A percentile compares a stretch with the other conserved stretches of the same genome.
phyloP scores from a whole-genome alignment of 2,113 vertebrate species.

The Crotalus horridus region DNA sequence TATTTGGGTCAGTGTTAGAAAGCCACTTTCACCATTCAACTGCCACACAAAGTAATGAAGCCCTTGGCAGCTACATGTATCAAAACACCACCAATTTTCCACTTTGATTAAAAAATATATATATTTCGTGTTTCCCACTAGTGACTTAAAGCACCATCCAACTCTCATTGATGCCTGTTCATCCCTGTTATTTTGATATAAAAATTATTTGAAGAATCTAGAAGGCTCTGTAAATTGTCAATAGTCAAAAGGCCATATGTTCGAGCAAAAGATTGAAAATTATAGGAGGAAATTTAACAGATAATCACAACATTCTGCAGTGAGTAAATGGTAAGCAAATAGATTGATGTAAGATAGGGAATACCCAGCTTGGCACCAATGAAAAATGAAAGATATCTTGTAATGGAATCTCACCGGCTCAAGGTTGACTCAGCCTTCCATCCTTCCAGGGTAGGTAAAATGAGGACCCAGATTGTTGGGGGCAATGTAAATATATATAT shows the following conservation, averaged over 20 bases:
- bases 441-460: too few relatives aligned
- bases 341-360: background rate
- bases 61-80: background rate
- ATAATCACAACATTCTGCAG: background rate
- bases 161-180: background rate
- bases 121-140: background rate
- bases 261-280: background rate
- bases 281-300: background rate
- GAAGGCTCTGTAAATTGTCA: background rate
- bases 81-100: background rate
- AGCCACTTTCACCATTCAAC: background rate
- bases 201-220: background rate
- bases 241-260: background rate
- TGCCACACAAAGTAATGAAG: background rate
- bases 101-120: background rate
- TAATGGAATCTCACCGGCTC: too few relatives aligned
- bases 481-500: too few relatives aligned
- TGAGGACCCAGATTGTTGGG: too few relatives aligned
- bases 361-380: background rate
- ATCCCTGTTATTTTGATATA: background rate
- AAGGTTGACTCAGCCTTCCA: too few relatives aligned
- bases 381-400: too few relatives aligned
- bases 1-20: background rate
- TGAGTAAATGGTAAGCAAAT: background rate
- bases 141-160: background rate